phyloP scores from a whole-genome alignment of 1,140 invertebrate genomes.

The Cecropterus lyciades region DNA sequence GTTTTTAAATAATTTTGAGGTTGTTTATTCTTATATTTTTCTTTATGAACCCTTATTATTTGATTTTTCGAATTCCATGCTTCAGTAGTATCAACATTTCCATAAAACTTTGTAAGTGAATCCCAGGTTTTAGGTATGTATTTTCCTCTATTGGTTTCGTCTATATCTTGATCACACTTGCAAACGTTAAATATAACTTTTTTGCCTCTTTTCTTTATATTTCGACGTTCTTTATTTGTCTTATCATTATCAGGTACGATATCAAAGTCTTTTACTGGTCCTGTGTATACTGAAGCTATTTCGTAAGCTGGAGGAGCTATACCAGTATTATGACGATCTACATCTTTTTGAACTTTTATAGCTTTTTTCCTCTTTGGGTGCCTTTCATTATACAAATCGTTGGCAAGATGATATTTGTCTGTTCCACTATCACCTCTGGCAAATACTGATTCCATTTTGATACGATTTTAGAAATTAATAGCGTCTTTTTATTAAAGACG shows the following conservation, averaged over 20 bases:
- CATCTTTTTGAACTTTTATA: constrained; percentile 26
- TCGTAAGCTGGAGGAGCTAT: constrained; percentile 26
- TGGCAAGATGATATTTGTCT: constrained; percentile 1
- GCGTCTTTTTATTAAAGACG: neutral
- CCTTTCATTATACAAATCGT: constrained; percentile 7
- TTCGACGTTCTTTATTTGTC: neutral
- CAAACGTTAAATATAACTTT: constrained; percentile 18
- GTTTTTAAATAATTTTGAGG: neutral
- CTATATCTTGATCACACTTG: constrained; percentile 16
- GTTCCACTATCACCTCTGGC: neutral
- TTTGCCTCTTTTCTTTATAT: constrained; percentile 18
- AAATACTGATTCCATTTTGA: neutral
- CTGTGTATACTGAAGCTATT: constrained; percentile 12
- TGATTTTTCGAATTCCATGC: constrained; percentile 9
- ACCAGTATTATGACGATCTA: constrained; percentile 12
- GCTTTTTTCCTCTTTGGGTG: constrained; percentile 23
- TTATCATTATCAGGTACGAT: neutral
- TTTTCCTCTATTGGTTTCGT: constrained; percentile 4
- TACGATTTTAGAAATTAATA: neutral
- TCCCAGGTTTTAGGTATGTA: constrained; percentile 21
- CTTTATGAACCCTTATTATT: neutral
- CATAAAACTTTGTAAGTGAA: constrained; percentile 23
- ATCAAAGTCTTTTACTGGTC: constrained; percentile 8
- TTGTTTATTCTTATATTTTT: neutral
- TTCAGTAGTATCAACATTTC: constrained; percentile 19